Evolutionary conservation across 1,140 invertebrate genomes (phyloP).

Genomic region (Zophobas atratus): DNA sequence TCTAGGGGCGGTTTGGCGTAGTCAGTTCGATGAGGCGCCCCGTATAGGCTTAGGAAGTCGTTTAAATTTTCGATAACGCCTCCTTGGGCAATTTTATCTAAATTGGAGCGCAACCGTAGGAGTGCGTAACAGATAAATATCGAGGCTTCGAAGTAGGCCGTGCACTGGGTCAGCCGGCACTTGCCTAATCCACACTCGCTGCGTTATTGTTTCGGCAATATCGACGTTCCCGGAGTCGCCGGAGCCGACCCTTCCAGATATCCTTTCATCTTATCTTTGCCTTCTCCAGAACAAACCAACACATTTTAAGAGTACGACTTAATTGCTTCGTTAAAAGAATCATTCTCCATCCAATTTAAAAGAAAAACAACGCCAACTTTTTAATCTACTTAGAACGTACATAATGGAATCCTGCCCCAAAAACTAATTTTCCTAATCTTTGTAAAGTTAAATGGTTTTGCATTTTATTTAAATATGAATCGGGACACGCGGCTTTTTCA

Average conservation of each 20-base stretch:
- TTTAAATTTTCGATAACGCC: slow-evolving; percentile 10
- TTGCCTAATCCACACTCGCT: slow-evolving; percentile 26
- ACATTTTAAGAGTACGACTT: slow-evolving; percentile 27
- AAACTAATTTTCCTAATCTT: slow-evolving; percentile 43
- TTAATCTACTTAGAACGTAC: slow-evolving; percentile 32
- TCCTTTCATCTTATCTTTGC: slow-evolving; percentile 29
- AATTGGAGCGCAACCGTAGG: slow-evolving; percentile 11
- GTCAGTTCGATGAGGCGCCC: too few species aligned
- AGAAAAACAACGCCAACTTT: slow-evolving; percentile 29
- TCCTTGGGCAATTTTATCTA: slow-evolving; percentile 14
- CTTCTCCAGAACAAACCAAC: slow-evolving; percentile 15
- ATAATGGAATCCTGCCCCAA: slow-evolving; percentile 23
- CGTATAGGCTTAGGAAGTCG: not conserved
- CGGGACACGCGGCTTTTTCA: not conserved
- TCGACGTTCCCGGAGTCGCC: slow-evolving; percentile 28
- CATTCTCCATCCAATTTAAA: slow-evolving; percentile 34
- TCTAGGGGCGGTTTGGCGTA: too few species aligned
- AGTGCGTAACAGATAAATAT: slow-evolving; percentile 37
- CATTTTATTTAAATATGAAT: slow-evolving; percentile 43
- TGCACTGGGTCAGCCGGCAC: slow-evolving; percentile 10
- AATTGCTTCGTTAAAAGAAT: slow-evolving; percentile 42
- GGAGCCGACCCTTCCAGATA: slow-evolving; percentile 17
- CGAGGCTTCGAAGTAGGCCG: slow-evolving; percentile 4
- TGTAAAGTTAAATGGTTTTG: slow-evolving; percentile 26
- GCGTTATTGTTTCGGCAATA: slow-evolving; percentile 34